A percentile compares a stretch with the other conserved stretches of the same genome.
Evolutionary conservation across 2,797 vertebrate species (phyloP).

Genomic region (Salmo trutta): DNA sequence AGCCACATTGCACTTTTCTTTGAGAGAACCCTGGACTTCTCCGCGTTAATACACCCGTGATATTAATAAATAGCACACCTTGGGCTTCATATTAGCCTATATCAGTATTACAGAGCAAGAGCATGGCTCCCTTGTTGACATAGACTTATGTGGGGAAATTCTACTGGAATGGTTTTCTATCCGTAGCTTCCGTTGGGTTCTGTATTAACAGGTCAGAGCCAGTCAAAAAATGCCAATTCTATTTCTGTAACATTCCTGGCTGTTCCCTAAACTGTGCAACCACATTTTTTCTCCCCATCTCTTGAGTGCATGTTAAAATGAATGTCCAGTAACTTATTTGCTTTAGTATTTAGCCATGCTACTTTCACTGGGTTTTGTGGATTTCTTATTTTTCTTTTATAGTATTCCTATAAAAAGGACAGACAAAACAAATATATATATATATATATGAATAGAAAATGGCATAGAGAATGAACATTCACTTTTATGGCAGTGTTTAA

Average conservation of each 20-base stretch:
- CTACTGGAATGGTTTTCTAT: slow-evolving; percentile 15
- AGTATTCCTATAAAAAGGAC: slow-evolving; percentile 72
- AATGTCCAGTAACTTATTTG: slow-evolving; percentile 80
- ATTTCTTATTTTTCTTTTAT: slow-evolving; percentile 82
- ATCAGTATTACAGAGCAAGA: neutral
- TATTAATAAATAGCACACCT: neutral
- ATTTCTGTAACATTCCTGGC: slow-evolving; percentile 64
- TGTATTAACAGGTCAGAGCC: slow-evolving; percentile 43
- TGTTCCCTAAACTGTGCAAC: slow-evolving; percentile 68
- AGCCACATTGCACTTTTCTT: neutral
- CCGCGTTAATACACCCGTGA: neutral
- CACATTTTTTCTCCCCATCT: slow-evolving; percentile 63
- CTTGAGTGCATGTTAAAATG: slow-evolving; percentile 83
- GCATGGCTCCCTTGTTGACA: neutral
- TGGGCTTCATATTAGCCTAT: neutral
- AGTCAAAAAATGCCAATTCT: slow-evolving; percentile 1
- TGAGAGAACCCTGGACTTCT: neutral
- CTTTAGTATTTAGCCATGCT: slow-evolving; percentile 82
- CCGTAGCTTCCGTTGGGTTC: slow-evolving; percentile 22
- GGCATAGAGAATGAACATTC: slow-evolving; percentile 70
- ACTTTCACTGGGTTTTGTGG: slow-evolving; percentile 79
- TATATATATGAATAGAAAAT: slow-evolving; percentile 63
- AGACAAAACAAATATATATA: slow-evolving; percentile 57
- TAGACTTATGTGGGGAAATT: neutral
- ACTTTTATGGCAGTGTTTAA: slow-evolving; percentile 83